Evolutionary conservation across 2,797 vertebrate genomes (phyloP).

Genomic region (Falco concolor): DNA sequence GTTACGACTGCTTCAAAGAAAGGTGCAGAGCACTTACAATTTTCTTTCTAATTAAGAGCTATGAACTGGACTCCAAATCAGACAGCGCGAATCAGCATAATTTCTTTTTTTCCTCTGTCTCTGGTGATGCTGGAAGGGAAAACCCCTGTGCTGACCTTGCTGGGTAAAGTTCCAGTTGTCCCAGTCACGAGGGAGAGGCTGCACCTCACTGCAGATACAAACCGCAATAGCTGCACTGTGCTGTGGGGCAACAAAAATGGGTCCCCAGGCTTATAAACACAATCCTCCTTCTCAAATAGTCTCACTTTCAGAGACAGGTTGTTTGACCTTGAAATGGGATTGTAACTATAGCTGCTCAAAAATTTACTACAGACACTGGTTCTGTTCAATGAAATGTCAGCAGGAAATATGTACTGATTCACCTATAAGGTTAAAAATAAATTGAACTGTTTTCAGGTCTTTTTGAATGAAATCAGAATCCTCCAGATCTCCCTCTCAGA

Average conservation of each 20-base stretch:
- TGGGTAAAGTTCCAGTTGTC: not conserved
- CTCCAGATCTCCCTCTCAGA: not conserved
- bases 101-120: not conserved
- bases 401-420: not conserved
- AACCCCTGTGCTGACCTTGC: not conserved
- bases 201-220: not conserved
- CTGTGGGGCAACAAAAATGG: accelerated
- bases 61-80: not conserved
- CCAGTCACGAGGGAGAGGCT: not conserved
- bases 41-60: not conserved
- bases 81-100: accelerated
- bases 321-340: not conserved
- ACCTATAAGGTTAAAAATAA: not conserved
- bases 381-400: not conserved
- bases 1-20: not conserved
- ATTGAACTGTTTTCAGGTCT: not conserved
- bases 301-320: not conserved
- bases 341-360: not conserved
- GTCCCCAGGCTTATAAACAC: not conserved
- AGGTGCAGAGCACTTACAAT: not conserved
- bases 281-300: not conserved
- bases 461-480: not conserved
- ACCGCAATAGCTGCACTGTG: not conserved
- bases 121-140: not conserved
- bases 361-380: not conserved